Base-by-base conservation (phyloP, 2,113 vertebrate genomes). In the Tachycineta bicolor region DNA sequence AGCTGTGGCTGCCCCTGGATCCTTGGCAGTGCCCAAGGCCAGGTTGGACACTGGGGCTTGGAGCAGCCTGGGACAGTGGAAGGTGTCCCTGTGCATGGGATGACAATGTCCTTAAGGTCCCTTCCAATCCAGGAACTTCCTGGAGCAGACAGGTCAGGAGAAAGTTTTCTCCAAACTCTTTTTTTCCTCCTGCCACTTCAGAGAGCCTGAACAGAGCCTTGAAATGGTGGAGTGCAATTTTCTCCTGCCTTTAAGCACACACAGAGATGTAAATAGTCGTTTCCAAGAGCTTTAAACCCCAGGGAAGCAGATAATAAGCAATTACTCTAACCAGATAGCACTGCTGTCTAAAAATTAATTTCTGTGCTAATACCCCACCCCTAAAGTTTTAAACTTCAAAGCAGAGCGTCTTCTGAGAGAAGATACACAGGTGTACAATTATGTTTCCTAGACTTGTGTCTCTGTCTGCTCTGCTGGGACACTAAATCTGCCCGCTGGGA, bases 291-390 rank as follows among this genome's bases (percentile, higher is more conserved):
- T 95, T 89, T 84, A 96, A 95, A 89, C 96, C 91, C 89, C 28
- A 83, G 91, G 94, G 96, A 95, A 74, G 76, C 44, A 95, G 94
- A 90, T 97, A 97, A 96, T 87, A 97, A 96, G 94, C 94, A 96
- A 94, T 96, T 96, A 96, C 85, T 87, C 87, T 89, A 96, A 96
- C 91, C 91, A 97, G 94, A 97, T 91, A 96, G 86, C 93, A 89
- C 65, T 80, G 87, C 92, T 87, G 80, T 87, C 94, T 96, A 85
- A 84, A 97, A 95, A 94, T 96, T 97, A 96, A 96, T 96, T 93
- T 95, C 85, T 89, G 17, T 89, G 85, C 85, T 96, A 86, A 91
- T 53, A 87, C 71, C 79, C 60, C 89, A 96, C 87, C 76, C 71
- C 70, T 87, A 79, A 96, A 96, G 90, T 96, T 95, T 93, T 39